Evolutionary conservation across 1,140 invertebrate genomes (phyloP), one percentile per base, ranked within the genome.

Genomic region (Drosophila parabipectinata): DNA sequence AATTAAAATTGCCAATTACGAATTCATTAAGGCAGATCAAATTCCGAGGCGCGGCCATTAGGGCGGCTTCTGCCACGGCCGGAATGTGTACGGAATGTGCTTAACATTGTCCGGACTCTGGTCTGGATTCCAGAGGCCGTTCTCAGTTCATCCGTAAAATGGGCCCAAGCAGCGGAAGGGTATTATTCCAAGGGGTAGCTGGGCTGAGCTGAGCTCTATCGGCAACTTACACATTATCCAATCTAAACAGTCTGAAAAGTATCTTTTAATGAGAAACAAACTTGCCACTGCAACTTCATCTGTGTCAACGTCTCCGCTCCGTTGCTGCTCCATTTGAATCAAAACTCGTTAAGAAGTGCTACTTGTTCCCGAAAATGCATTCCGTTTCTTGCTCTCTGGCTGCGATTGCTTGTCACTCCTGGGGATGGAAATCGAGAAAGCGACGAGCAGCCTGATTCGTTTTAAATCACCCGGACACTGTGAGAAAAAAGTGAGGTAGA

Each of bases 1-100:
- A 90, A 90, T 90, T 90, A 90, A 90, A 90, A 90, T 89, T 89
- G 79, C 81, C 85, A 90, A 90, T 90, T 89, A 90, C 79, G 84
- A 77, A 90, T 90, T 90, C 85, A 89, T 89, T 90, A 90, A 71
- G 77, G 69, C 72, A 58, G 64, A 72, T 71, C 62, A 80, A 75
- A 83, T 80, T 83, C 72, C 68, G 50, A 52, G 52, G 39, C 60
- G 54, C 24, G 32, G 44, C 50, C 68, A 72, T 69, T 71, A 69
- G 21, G 67, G 67, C 32, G 64, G 63, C 44, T 71, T 69, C 57
- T 41, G 44, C 50, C 69, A 69, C 51, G 63, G 32, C 14, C 41
- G 10, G 47, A 32, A 37, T 21, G 21, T 21, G 15, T 10, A 50
- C 41, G 39, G 39, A 45, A 45, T 47, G 44, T 47, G 32, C 47